phyloP scores from a whole-genome alignment of 2,113 vertebrate genomes.

The Dinomys branickii region DNA sequence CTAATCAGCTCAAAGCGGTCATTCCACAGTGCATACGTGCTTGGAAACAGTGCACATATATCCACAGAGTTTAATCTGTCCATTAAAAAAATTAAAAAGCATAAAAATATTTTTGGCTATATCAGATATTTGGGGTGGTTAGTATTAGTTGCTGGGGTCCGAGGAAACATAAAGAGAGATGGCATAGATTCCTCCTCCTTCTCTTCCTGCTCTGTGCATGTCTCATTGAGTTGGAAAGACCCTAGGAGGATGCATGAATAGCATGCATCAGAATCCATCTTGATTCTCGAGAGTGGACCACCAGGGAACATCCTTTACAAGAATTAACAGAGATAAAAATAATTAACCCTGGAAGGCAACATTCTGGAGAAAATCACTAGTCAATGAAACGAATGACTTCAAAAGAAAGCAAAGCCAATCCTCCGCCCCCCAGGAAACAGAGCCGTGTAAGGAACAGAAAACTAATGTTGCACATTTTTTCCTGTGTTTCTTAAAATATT shows the following conservation, averaged over 20 bases:
- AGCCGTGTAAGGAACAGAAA: not conserved
- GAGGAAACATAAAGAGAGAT: not conserved
- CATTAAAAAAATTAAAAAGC: not conserved
- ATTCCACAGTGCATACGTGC: too few relatives aligned
- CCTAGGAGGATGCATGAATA: not conserved
- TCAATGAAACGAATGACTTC: not conserved
- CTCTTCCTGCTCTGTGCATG: not conserved
- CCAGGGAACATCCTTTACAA: not conserved
- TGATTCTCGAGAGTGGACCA: not conserved
- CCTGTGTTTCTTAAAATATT: not conserved
- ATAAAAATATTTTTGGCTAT: not conserved
- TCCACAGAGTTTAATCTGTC: not conserved
- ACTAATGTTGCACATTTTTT: not conserved
- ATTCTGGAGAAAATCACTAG: not conserved
- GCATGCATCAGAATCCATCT: not conserved
- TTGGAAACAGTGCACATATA: not conserved
- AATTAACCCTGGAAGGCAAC: not conserved
- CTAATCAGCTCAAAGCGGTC: not conserved
- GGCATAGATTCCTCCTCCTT: not conserved
- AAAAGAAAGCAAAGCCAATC: not conserved
- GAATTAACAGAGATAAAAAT: not conserved
- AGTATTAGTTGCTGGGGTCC: not conserved
- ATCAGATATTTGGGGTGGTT: not conserved
- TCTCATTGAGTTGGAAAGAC: not conserved
- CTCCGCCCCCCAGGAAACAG: not conserved